Conservation (phyloP, 2,797 vertebrate species). For the Chiloscyllium punctatum region DNA sequence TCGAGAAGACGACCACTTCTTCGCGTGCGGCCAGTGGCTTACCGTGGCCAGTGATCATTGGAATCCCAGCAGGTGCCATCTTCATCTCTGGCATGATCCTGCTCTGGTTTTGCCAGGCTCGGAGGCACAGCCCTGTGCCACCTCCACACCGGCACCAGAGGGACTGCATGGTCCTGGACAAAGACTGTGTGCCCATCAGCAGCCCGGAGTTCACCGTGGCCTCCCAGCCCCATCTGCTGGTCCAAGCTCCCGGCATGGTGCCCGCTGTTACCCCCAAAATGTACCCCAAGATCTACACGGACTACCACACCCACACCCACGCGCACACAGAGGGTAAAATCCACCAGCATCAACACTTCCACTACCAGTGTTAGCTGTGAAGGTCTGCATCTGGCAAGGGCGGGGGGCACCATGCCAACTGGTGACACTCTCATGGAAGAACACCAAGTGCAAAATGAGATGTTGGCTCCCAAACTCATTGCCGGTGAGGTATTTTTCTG, state of each 20-base stretch:
- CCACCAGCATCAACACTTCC: slow-evolving; percentile 53
- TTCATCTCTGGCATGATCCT: slow-evolving; percentile 55
- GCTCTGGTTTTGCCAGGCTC: slow-evolving; percentile 55
- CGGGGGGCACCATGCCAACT: neutral
- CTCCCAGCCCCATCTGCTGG: slow-evolving; percentile 33
- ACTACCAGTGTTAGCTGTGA: slow-evolving; percentile 51
- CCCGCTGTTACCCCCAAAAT: slow-evolving; percentile 43
- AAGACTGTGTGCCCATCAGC: slow-evolving; percentile 41
- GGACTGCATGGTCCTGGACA: slow-evolving; percentile 46
- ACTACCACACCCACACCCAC: slow-evolving; percentile 53
- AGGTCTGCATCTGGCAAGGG: too few species aligned
- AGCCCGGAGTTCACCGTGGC: neutral
- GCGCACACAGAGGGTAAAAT: slow-evolving; percentile 52
- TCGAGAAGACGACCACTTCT: slow-evolving; percentile 46
- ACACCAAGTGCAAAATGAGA: neutral
- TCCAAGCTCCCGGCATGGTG: slow-evolving; percentile 8
- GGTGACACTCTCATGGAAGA: neutral
- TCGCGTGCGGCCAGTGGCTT: slow-evolving; percentile 52
- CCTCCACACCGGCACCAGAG: slow-evolving; percentile 39
- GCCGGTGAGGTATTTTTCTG: neutral
- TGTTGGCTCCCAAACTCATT: neutral
- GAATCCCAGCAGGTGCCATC: slow-evolving; percentile 53
- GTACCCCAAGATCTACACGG: slow-evolving; percentile 53
- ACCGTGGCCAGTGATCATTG: slow-evolving; percentile 56
- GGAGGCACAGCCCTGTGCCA: slow-evolving; percentile 42